A percentile compares a stretch with the other conserved stretches of the same genome.
Evolutionary conservation across 2,888 invertebrate species (phyloP).

Genomic region (Phasia obesa): DNA sequence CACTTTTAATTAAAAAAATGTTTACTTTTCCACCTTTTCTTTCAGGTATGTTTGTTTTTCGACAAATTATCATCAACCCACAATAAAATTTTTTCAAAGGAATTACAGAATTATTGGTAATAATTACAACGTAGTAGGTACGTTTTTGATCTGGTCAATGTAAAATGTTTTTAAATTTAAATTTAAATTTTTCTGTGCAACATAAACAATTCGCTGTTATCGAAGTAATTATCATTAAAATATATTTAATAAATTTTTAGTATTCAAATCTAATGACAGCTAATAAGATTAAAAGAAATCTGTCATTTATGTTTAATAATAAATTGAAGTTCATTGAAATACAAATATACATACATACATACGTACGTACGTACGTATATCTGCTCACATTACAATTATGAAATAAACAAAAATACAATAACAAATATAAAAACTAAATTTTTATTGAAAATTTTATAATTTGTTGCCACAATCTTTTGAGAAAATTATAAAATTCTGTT

Average conservation of each 20-base stretch:
- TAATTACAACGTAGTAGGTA: conserved; percentile 20
- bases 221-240: conserved; percentile 10
- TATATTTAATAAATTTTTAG: conserved; percentile 22
- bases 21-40: not conserved
- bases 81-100: conserved; percentile 25
- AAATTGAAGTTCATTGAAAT: conserved; percentile 3
- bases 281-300: conserved; percentile 56
- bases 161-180: conserved; percentile 10
- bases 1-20: not conserved
- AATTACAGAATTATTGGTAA: conserved; percentile 13
- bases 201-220: conserved; percentile 24
- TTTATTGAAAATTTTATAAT: no score
- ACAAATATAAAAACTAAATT: no score
- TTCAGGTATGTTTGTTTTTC: conserved; percentile 48
- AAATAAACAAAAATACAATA: no score
- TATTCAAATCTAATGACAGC: conserved; percentile 29
- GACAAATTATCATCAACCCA: conserved; percentile 48
- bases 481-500: no score
- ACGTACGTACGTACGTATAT: no score
- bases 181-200: conserved; percentile 13
- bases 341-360: no score
- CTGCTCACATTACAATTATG: no score
- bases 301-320: conserved; percentile 54
- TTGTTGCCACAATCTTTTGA: no score
- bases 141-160: conserved; percentile 30